Conservation (phyloP, 2,888 invertebrate species). For the Yponomeuta evonymella region DNA sequence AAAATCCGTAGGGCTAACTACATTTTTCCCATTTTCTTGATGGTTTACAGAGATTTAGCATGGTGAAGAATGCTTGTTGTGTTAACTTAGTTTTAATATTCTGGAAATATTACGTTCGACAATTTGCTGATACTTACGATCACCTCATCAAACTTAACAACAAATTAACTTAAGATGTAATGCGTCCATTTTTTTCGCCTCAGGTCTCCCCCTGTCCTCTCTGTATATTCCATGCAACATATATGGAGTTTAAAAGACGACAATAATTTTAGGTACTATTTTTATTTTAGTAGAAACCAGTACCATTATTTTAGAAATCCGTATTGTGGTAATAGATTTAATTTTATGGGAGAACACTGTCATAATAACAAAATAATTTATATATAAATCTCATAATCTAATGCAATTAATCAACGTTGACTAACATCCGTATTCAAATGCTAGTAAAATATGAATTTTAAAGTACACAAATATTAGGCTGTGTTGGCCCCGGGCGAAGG, state of each 20-base stretch:
- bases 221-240: neutral
- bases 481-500: no score
- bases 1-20: no score
- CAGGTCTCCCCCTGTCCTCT: neutral
- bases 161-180: neutral
- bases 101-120: no score
- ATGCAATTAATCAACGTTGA: neutral
- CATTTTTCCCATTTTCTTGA: neutral
- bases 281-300: no score
- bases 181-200: neutral
- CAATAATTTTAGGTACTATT: neutral
- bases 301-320: no score
- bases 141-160: constrained; percentile 14
- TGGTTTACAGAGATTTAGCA: neutral
- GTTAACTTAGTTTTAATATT: constrained; percentile 15
- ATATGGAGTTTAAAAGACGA: neutral
- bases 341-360: neutral
- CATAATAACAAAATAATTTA: no score
- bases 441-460: neutral
- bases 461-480: no score
- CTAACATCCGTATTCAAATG: neutral
- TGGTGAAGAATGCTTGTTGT: constrained; percentile 22
- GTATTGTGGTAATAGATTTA: no score
- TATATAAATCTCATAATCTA: neutral
- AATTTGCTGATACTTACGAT: no score